These are phyloP conservation scores for Megalops cyprinoides DNA, from an alignment of 2,797 vertebrate genomes.

Conservation along the genomic window DNA sequence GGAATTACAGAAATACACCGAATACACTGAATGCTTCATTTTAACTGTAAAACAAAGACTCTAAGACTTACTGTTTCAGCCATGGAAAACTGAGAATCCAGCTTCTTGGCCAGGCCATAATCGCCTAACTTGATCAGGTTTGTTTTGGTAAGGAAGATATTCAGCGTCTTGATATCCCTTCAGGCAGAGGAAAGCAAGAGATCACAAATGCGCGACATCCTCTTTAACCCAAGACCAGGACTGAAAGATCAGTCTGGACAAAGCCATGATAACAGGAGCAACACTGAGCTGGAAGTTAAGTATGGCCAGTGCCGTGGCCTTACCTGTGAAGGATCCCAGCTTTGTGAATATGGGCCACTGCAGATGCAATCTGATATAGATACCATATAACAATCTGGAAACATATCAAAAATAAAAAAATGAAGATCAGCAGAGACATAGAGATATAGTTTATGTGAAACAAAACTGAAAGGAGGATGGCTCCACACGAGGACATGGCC, in stretches of 20 bases:
- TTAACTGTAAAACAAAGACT: background rate
- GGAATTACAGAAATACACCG: no score
- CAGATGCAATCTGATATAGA: slow-evolving; percentile 93
- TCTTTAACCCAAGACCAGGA: background rate
- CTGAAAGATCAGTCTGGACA: background rate
- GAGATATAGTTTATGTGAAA: slow-evolving; percentile 41
- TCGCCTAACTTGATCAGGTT: slow-evolving; percentile 97
- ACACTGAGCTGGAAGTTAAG: background rate
- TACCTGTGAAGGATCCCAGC: slow-evolving; percentile 96
- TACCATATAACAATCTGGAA: slow-evolving; percentile 93
- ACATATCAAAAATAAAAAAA: slow-evolving; percentile 11
- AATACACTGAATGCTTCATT: no score
- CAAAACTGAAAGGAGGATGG: background rate
- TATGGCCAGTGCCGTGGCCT: slow-evolving; percentile 25
- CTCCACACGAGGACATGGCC: background rate
- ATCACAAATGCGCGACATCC: background rate
- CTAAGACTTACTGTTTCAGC: slow-evolving; percentile 89
- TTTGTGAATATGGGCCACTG: slow-evolving; percentile 95
- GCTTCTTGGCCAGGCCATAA: slow-evolving; percentile 95
- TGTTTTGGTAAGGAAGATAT: slow-evolving; percentile 98
- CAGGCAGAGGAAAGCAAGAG: slow-evolving; percentile 42
- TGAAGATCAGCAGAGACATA: slow-evolving; percentile 1
- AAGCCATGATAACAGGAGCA: background rate
- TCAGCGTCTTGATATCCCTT: slow-evolving; percentile 98
- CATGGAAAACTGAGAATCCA: slow-evolving; percentile 95